A percentile compares a stretch with the other conserved stretches of the same genome.
These are phyloP conservation scores for Daboia siamensis DNA, from an alignment of 2,113 vertebrate species.

Conservation along the genomic window DNA sequence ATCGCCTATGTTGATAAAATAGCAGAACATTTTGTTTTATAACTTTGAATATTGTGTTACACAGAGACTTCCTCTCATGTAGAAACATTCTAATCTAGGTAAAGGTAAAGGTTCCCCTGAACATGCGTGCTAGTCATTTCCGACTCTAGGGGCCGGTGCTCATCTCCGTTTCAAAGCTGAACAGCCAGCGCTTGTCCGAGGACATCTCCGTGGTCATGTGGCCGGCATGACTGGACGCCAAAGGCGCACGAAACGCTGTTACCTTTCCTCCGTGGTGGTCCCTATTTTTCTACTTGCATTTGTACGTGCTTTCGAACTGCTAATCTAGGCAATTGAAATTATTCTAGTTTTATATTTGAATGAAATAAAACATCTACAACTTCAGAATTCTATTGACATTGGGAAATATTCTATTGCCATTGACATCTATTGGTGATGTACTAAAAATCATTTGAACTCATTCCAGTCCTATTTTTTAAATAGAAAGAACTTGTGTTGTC, in stretches of 20 bases:
- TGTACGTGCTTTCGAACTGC: too few species aligned
- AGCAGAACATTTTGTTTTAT: neutral
- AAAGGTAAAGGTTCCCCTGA: too few species aligned
- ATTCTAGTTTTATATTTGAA: neutral
- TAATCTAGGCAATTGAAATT: neutral
- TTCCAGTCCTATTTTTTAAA: neutral
- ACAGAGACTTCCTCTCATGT: neutral
- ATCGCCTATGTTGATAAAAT: neutral
- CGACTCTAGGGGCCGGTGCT: too few species aligned
- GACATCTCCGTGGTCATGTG: too few species aligned
- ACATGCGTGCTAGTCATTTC: too few species aligned
- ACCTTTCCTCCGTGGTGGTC: too few species aligned
- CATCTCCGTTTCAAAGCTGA: too few species aligned
- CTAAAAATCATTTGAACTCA: neutral
- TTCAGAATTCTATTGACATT: neutral
- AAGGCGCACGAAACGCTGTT: too few species aligned
- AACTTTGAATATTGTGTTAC: neutral
- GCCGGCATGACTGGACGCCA: too few species aligned
- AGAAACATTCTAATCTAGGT: neutral
- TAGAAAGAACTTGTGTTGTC: neutral
- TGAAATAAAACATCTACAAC: neutral
- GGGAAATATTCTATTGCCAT: neutral
- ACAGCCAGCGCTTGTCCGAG: too few species aligned
- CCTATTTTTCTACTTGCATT: too few species aligned
- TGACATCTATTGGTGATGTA: neutral